Evolutionary conservation across 2,113 vertebrate genomes (phyloP).

Genomic region (Melierax canorus): DNA sequence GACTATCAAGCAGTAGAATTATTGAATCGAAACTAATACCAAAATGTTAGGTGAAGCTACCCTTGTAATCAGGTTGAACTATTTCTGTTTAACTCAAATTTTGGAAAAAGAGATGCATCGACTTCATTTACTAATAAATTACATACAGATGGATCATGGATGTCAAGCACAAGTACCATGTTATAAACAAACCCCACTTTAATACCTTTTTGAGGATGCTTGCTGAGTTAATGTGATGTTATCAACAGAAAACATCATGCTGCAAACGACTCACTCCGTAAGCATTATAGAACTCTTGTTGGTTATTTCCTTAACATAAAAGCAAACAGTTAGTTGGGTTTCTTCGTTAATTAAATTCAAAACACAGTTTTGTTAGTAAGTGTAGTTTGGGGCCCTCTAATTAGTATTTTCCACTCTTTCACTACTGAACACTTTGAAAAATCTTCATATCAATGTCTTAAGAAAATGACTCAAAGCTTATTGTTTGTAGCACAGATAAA

Average conservation of each 20-base stretch:
- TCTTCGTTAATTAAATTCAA: conserved; percentile 6
- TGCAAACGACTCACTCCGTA: conserved; percentile 64
- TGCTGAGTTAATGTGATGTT: conserved; percentile 61
- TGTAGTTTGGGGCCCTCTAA: background rate
- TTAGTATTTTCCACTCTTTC: background rate
- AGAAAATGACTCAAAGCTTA: background rate
- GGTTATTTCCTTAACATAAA: conserved; percentile 74
- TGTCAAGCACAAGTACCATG: background rate
- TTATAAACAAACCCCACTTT: conserved; percentile 9
- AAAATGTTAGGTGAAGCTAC: background rate
- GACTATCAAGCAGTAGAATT: background rate
- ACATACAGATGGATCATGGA: background rate
- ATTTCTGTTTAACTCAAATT: background rate
- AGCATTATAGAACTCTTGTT: conserved; percentile 73
- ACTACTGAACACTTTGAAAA: background rate
- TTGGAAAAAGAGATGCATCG: background rate
- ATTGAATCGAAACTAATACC: background rate
- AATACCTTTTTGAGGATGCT: conserved; percentile 65
- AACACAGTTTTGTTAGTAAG: conserved; percentile 19
- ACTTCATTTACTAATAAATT: background rate
- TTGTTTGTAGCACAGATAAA: background rate
- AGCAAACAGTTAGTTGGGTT: conserved; percentile 64
- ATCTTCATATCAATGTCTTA: background rate
- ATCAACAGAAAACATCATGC: conserved; percentile 74
- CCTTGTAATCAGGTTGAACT: background rate